Percentiles rank a stretch among this genome's conserved stretches.
Conservation (phyloP, 2,797 vertebrate species). For the Knipowitschia caucasica region DNA sequence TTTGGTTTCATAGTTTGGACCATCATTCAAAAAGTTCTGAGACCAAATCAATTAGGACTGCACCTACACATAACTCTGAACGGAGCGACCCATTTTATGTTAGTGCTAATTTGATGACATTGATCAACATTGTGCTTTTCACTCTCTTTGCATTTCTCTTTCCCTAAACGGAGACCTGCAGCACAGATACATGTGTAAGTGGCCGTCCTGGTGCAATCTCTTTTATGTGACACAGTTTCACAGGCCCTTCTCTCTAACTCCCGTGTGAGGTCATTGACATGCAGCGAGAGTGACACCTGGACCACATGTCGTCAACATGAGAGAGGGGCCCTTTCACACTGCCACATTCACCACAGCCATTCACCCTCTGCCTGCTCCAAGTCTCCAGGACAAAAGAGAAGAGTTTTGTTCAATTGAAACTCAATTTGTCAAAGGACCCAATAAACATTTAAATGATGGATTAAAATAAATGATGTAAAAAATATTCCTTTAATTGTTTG, state of each 20-base stretch:
- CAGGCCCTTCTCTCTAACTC: slow-evolving; percentile 43
- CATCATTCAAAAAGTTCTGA: background rate
- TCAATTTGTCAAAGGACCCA: no score
- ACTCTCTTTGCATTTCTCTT: slow-evolving; percentile 14
- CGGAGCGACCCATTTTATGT: slow-evolving; percentile 12
- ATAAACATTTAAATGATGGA: no score
- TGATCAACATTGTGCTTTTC: slow-evolving; percentile 42
- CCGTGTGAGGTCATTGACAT: slow-evolving; percentile 71
- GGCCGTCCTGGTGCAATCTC: slow-evolving; percentile 33
- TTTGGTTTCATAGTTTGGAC: background rate
- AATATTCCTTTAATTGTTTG: no score
- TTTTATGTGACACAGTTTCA: slow-evolving; percentile 40
- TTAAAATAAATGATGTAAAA: no score
- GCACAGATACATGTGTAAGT: slow-evolving; percentile 27
- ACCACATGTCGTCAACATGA: slow-evolving; percentile 29
- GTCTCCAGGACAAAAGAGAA: slow-evolving; percentile 33
- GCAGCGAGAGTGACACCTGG: slow-evolving; percentile 55
- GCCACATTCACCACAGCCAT: slow-evolving; percentile 48
- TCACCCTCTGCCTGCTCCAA: slow-evolving; percentile 21
- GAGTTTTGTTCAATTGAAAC: slow-evolving; percentile 28
- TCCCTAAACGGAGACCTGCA: slow-evolving; percentile 23
- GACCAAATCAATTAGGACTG: slow-evolving; percentile 12
- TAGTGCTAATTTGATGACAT: slow-evolving; percentile 14
- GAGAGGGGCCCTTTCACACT: slow-evolving; percentile 22
- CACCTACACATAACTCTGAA: slow-evolving; percentile 13